Percentiles rank a stretch among this genome's conserved stretches.
Conservation (phyloP, 2,888 invertebrate genomes). For the Poecilus cupreus region DNA sequence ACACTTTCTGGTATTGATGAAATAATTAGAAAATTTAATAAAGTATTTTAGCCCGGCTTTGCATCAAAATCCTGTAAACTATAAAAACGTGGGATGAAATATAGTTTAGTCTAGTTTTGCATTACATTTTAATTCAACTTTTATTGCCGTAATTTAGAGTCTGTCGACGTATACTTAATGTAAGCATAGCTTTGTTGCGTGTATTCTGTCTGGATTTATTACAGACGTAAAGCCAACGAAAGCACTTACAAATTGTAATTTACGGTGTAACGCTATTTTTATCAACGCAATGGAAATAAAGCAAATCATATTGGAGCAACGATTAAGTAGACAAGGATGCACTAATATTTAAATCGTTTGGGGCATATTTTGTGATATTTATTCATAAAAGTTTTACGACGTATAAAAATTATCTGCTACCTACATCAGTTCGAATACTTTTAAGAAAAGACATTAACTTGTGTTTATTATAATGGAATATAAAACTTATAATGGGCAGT, state of each 20-base stretch:
- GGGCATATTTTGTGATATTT: not conserved
- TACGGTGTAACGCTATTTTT: slow-evolving; percentile 8
- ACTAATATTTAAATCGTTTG: not conserved
- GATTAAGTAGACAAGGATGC: not conserved
- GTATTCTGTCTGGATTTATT: slow-evolving; percentile 20
- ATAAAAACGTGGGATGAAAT: too few species aligned
- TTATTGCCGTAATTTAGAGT: slow-evolving; percentile 28
- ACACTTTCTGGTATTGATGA: too few species aligned
- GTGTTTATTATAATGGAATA: not conserved
- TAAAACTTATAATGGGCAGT: not conserved
- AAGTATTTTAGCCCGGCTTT: too few species aligned
- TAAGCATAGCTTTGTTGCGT: slow-evolving; percentile 15
- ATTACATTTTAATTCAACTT: slow-evolving; percentile 46
- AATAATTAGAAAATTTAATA: too few species aligned
- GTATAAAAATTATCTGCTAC: not conserved
- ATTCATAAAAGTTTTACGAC: not conserved
- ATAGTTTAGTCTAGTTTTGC: not conserved
- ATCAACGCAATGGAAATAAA: not conserved
- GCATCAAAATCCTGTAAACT: too few species aligned
- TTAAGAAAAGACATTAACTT: not conserved
- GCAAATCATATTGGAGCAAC: not conserved
- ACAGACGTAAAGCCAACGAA: slow-evolving; percentile 28
- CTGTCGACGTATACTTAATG: not conserved
- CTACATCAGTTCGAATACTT: not conserved
- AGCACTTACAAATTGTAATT: slow-evolving; percentile 38